Evolutionary conservation across 1,140 invertebrate genomes (phyloP).

Genomic region (Pogonus chalceus): DNA sequence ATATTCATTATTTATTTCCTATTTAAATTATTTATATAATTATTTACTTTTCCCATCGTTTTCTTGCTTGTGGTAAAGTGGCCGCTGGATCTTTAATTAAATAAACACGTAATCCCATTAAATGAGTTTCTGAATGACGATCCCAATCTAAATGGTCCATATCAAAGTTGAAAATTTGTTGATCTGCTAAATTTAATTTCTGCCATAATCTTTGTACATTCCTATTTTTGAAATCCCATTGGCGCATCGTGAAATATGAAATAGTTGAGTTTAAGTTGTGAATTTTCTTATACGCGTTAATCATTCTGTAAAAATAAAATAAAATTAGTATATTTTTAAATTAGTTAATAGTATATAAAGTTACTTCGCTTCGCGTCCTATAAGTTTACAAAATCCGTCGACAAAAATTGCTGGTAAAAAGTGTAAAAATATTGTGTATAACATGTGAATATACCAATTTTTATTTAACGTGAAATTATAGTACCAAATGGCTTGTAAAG

Average conservation of each 20-base stretch:
- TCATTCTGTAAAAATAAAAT: constrained; percentile 39
- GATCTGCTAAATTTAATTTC: constrained; percentile 43
- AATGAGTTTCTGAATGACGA: constrained; percentile 44
- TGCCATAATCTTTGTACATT: constrained; percentile 43
- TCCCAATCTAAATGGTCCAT: constrained; percentile 48
- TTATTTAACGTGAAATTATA: constrained; percentile 44
- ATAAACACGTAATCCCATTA: constrained; percentile 56
- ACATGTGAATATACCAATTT: constrained; percentile 36
- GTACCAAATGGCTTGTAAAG: constrained; percentile 42
- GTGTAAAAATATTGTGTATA: constrained; percentile 44
- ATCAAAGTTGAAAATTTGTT: constrained; percentile 46
- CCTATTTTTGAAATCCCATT: constrained; percentile 55
- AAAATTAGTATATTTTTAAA: constrained; percentile 2
- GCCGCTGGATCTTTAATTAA: constrained; percentile 60
- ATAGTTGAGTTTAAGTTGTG: constrained; percentile 45
- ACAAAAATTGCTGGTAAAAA: constrained; percentile 48
- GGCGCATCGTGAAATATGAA: constrained; percentile 53
- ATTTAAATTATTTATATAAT: too few relatives aligned
- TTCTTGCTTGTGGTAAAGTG: constrained; percentile 51
- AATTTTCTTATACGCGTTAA: constrained; percentile 56
- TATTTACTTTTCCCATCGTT: constrained; percentile 41
- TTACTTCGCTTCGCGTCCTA: constrained; percentile 46
- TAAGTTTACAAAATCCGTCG: constrained; percentile 40
- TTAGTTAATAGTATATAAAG: not conserved
- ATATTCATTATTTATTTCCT: too few relatives aligned